Percentiles rank a stretch among this genome's conserved stretches.
Conservation (phyloP, 2,113 vertebrate genomes). For the Dasypus novemcinctus region DNA sequence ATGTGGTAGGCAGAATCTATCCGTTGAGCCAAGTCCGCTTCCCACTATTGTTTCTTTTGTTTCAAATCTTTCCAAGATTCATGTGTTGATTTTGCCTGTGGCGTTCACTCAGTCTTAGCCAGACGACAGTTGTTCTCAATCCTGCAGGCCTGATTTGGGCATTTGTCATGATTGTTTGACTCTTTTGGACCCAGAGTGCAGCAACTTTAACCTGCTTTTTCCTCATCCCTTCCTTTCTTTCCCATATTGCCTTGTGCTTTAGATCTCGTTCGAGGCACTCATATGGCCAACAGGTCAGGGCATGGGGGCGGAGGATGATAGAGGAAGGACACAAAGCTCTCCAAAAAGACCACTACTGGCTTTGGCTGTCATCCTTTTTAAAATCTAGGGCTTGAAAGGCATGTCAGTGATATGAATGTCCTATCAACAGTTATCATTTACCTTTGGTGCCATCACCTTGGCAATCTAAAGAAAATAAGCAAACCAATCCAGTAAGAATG, state of each 20-base stretch:
- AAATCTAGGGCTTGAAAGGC: not conserved
- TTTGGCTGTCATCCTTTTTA: not conserved
- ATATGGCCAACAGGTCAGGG: not conserved
- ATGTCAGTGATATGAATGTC: not conserved
- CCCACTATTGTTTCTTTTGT: not conserved
- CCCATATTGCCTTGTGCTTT: not conserved
- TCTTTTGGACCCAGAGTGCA: not conserved
- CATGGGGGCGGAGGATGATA: not conserved
- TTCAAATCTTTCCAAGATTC: not conserved
- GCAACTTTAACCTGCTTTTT: not conserved
- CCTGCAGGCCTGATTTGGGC: not conserved
- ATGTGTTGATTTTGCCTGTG: not conserved
- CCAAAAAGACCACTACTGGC: not conserved
- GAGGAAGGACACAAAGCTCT: not conserved
- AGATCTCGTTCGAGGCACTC: not conserved
- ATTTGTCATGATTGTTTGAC: not conserved
- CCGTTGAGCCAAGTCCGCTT: too few relatives aligned
- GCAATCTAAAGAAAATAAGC: conserved; percentile 13
- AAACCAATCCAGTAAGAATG: not conserved
- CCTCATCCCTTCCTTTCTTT: not conserved
- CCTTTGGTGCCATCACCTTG: not conserved
- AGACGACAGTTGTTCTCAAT: not conserved
- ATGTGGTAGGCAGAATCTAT: too few relatives aligned
- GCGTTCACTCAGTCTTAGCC: not conserved
- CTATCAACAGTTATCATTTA: not conserved